Evolutionary conservation across 2,113 vertebrate genomes (phyloP).

Genomic region (Saguinus midas): DNA sequence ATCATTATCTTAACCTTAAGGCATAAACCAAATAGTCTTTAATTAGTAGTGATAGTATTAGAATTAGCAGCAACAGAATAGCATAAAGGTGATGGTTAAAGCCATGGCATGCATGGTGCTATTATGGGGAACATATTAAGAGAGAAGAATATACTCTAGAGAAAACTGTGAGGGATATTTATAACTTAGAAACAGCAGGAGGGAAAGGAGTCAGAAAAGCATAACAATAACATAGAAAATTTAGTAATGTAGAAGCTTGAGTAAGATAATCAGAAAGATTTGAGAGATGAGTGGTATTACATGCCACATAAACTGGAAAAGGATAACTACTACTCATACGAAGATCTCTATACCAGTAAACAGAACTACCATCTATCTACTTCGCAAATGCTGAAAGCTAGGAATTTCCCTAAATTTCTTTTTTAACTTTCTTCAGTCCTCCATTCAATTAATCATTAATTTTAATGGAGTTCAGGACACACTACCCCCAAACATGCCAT

Average conservation of each 20-base stretch:
- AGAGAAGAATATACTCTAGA: neutral
- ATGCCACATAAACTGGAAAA: neutral
- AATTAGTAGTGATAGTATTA: neutral
- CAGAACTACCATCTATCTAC: neutral
- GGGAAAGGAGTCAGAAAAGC: neutral
- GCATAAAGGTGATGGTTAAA: neutral
- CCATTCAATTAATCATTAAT: neutral
- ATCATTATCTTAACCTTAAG: constrained; percentile 20
- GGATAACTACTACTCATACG: neutral
- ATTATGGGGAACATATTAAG: neutral
- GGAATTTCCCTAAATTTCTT: neutral
- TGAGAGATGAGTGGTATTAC: neutral
- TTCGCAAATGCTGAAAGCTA: neutral
- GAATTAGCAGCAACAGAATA: neutral
- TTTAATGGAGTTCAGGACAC: neutral
- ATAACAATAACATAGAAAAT: neutral
- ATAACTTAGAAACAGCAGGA: neutral
- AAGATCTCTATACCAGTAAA: neutral
- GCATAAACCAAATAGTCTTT: neutral
- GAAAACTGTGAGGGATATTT: neutral
- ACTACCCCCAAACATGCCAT: neutral
- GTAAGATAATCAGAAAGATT: neutral
- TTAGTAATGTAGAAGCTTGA: neutral
- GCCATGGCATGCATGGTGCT: neutral
- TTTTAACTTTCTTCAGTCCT: neutral